Evolutionary conservation across 1,140 invertebrate species (phyloP), one percentile per base, ranked within the genome.

Genomic region (Colletes latitarsis): DNA sequence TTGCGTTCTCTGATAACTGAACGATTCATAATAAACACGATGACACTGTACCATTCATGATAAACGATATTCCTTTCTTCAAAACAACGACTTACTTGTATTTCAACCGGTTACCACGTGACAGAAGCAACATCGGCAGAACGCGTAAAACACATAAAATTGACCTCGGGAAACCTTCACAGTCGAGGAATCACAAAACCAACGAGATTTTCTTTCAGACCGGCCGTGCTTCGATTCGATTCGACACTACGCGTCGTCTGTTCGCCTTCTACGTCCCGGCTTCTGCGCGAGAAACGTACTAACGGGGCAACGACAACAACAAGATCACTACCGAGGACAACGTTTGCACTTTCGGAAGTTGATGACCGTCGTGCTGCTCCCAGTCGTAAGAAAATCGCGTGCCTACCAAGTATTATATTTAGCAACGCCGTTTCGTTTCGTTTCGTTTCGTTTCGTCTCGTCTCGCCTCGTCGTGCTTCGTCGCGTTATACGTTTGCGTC

Each of bases 381-480:
- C 46, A 49, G 63, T 66, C 67, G 66, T 64, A 79, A 77, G 60
- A 62, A 73, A 84, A 88, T 81, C 88, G 79, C 87, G 85, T 90
- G 84, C 85, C 83, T 88, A 46, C 55, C 82, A 73, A 58, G 85
- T 89, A 89, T 89, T 87, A 90, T 90, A 90, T 90, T 90, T 90
- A 90, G 89, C 82, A 77, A 81, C 72, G 64, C 79, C 67, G 69
- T 81, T 77, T 74, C 74, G 85, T 82, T 77, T 52, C 77, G 80
- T 84, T 81, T 72, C 30, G 21, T 70, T 19, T 43, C 64, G 64
- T 46, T 9, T 30, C 49, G 66, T 60, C 67, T 73, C 58, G 49
- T 55, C 41, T 49, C 30, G 69, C 64, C 60, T 72, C 78, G 62
- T 55, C 39, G 58, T 41, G 69, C 64, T 49, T 72, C 78, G 62